Evolutionary conservation across 1,140 invertebrate genomes (phyloP).

Genomic region (Pemphigus obesinymphae): DNA sequence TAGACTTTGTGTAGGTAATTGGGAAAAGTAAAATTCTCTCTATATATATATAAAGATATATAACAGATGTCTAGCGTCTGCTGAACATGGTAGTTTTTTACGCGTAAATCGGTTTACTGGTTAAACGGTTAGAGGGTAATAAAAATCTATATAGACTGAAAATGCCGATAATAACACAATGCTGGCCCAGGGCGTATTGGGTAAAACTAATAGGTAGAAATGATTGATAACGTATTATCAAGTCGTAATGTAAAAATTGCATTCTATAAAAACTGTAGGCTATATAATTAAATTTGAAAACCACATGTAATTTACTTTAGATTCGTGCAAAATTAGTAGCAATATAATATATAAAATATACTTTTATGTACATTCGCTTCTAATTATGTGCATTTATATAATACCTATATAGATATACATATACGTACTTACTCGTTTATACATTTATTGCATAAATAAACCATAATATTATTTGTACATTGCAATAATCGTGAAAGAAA

Average conservation of each 20-base stretch:
- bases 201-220: conserved; percentile 8
- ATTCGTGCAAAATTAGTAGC: neutral
- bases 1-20: neutral
- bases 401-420: neutral
- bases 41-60: too few species aligned
- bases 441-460: neutral
- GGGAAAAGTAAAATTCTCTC: neutral
- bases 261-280: neutral
- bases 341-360: neutral
- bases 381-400: neutral
- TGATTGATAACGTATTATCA: neutral
- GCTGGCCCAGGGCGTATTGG: neutral
- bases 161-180: conserved; percentile 28
- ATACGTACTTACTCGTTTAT: neutral
- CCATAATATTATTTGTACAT: neutral
- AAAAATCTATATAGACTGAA: neutral
- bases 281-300: conserved; percentile 17
- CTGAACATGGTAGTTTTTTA: neutral
- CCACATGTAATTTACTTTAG: neutral
- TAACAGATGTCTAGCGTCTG: neutral
- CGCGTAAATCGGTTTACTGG: conserved; percentile 21
- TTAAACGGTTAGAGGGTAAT: conserved; percentile 2
- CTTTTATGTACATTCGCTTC: neutral
- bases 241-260: neutral
- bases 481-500: neutral